Evolutionary conservation across 2,888 invertebrate species (phyloP).

Genomic region (Fissipunctia ypsillon): DNA sequence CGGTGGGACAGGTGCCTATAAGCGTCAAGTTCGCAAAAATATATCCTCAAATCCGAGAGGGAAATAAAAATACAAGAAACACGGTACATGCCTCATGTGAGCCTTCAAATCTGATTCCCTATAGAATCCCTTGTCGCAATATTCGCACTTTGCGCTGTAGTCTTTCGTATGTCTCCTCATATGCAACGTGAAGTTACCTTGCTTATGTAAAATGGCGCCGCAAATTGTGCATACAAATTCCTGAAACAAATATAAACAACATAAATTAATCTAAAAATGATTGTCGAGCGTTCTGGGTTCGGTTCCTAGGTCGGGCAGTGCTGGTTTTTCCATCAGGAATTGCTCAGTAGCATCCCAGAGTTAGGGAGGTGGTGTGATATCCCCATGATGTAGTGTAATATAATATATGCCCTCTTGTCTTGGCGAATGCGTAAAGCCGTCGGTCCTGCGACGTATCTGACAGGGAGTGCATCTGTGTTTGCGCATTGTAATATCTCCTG

Average conservation of each 20-base stretch:
- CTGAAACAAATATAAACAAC: constrained; percentile 50
- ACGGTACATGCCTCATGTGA: constrained; percentile 77
- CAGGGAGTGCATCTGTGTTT: not conserved
- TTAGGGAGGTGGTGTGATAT: not conserved
- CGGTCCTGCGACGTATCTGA: not conserved
- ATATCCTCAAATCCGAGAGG: not conserved
- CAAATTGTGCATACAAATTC: constrained; percentile 78
- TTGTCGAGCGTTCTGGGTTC: not conserved
- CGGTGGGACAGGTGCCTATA: too few species aligned
- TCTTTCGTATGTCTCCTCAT: constrained; percentile 79
- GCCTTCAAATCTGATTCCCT: constrained; percentile 74
- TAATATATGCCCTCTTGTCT: not conserved
- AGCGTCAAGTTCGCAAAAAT: not conserved
- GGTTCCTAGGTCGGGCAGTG: not conserved
- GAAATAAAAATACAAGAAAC: not conserved
- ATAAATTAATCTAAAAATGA: not conserved
- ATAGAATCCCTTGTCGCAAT: constrained; percentile 82
- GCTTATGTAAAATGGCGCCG: constrained; percentile 71
- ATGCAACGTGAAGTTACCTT: constrained; percentile 78
- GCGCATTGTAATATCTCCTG: too few species aligned
- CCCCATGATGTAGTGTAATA: not conserved
- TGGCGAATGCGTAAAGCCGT: not conserved
- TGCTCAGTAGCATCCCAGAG: not conserved
- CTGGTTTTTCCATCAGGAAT: not conserved
- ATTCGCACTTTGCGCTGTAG: constrained; percentile 72